phyloP scores from a whole-genome alignment of 2,888 invertebrate species.

The Sminthurides aquaticus region DNA sequence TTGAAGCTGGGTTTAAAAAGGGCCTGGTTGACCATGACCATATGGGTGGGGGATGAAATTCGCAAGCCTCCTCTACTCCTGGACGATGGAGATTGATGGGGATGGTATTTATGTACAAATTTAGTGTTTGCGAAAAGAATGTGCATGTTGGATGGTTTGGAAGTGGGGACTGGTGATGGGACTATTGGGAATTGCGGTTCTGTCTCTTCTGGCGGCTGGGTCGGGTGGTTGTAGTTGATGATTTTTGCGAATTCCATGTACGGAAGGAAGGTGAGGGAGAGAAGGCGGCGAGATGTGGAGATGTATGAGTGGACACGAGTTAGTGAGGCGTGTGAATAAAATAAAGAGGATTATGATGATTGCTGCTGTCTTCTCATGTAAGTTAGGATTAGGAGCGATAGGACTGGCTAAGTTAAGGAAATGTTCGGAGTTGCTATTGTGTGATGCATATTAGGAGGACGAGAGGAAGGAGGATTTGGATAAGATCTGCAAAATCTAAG shows the following conservation, averaged over 20 bases:
- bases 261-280: constrained; percentile 1
- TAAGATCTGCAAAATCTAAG: not conserved
- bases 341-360: constrained; percentile 1
- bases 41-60: constrained; percentile 1
- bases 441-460: not conserved
- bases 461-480: not conserved
- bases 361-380: not conserved
- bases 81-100: not conserved
- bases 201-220: not conserved
- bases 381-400: too few relatives aligned
- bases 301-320: not conserved
- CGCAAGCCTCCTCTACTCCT: not conserved
- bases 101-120: constrained; percentile 1
- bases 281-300: not conserved
- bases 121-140: not conserved
- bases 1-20: constrained; percentile 1
- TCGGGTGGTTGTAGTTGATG: not conserved
- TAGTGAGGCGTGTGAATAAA: not conserved
- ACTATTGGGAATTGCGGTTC: not conserved
- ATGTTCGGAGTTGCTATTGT: too few relatives aligned
- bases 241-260: constrained; percentile 7
- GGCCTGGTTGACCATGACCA: constrained; percentile 2
- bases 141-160: not conserved
- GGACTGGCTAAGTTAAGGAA: not conserved
- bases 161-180: not conserved